Evolutionary conservation across 2,888 invertebrate species (phyloP).

Genomic region (Uropetala carovei): DNA sequence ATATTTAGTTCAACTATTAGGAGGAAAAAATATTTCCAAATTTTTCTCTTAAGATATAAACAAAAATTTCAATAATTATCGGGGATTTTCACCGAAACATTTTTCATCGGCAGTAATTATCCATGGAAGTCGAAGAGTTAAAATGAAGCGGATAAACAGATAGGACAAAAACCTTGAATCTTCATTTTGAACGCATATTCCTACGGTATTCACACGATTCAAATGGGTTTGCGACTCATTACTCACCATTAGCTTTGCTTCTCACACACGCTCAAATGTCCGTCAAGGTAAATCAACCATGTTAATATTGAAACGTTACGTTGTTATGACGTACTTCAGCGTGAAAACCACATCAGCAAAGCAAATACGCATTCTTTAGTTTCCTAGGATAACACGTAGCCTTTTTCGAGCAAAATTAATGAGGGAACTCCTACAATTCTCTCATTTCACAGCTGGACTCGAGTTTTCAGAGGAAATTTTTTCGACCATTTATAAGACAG

Average conservation of each 20-base stretch:
- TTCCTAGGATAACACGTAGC: not conserved
- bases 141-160: too few relatives aligned
- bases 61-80: too few relatives aligned
- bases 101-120: too few relatives aligned
- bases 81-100: too few relatives aligned
- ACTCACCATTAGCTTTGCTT: not conserved
- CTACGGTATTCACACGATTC: not conserved
- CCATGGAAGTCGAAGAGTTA: too few relatives aligned
- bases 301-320: not conserved
- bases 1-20: too few relatives aligned
- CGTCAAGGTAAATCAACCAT: not conserved
- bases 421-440: not conserved
- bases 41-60: too few relatives aligned
- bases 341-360: not conserved
- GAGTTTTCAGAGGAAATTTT: not conserved
- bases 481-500: not conserved
- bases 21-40: too few relatives aligned
- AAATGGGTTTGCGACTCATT: not conserved
- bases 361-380: not conserved
- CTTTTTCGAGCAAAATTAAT: not conserved
- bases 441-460: not conserved
- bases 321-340: not conserved
- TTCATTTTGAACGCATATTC: not conserved
- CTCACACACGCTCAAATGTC: not conserved
- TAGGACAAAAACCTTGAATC: too few relatives aligned